Evolutionary conservation across 2,888 invertebrate species (phyloP).

Genomic region (Pammene fasciana): DNA sequence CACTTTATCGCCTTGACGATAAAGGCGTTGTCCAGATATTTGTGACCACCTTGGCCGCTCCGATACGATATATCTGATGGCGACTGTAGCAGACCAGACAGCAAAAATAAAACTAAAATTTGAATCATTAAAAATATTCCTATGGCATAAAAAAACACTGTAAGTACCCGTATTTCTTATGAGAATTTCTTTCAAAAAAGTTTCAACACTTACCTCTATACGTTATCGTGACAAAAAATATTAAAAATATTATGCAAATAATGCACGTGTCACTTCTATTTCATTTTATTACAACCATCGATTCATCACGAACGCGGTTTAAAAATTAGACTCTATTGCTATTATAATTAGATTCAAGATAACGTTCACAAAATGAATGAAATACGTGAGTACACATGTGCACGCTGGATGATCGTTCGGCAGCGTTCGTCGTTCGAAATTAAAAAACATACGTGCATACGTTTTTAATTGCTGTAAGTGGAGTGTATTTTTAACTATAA

Average conservation of each 20-base stretch:
- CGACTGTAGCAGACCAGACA: too few relatives aligned
- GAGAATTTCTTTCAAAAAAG: neutral
- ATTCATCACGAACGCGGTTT: neutral
- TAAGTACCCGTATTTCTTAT: neutral
- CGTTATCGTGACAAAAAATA: conserved; percentile 26
- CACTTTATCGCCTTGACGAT: too few relatives aligned
- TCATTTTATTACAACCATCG: conserved; percentile 43
- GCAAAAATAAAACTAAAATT: too few relatives aligned
- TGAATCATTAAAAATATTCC: too few relatives aligned
- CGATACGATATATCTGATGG: too few relatives aligned
- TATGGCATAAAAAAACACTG: too few relatives aligned
- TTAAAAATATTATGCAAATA: conserved; percentile 56
- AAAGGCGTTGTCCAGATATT: too few relatives aligned
- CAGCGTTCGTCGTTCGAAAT: conserved; percentile 64
- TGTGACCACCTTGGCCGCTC: too few relatives aligned
- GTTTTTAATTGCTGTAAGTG: conserved; percentile 50
- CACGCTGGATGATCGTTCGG: conserved; percentile 75
- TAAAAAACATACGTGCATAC: conserved; percentile 52
- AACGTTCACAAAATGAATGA: neutral
- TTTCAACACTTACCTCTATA: too few relatives aligned
- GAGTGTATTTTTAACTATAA: conserved; percentile 42
- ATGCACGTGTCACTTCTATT: conserved; percentile 69
- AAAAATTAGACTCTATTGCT: neutral
- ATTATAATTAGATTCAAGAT: neutral
- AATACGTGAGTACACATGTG: conserved; percentile 73